Conservation (phyloP, 92 coral and sea anemone species). For the Umimayanthus kanabou region DNA sequence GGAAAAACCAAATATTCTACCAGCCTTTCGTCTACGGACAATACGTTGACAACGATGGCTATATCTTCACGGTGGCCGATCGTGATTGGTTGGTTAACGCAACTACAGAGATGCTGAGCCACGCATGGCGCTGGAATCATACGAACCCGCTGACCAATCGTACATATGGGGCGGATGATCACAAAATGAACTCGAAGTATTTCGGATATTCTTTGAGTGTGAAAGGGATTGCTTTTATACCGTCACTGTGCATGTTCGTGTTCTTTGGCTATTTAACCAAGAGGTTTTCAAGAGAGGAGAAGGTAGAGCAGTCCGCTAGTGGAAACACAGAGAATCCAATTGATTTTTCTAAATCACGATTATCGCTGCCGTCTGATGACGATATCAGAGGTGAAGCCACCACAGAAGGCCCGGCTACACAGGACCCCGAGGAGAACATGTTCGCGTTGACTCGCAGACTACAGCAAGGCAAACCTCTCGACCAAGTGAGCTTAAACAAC, state of each 20-base stretch:
- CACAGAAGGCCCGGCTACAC: not conserved
- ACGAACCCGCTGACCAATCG: slow-evolving; percentile 67
- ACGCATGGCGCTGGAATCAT: slow-evolving; percentile 81
- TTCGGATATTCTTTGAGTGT: slow-evolving; percentile 59
- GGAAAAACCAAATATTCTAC: slow-evolving; percentile 91
- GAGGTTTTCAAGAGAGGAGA: slow-evolving; percentile 68
- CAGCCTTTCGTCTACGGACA: slow-evolving; percentile 79
- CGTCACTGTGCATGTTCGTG: slow-evolving; percentile 68
- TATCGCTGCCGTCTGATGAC: not conserved
- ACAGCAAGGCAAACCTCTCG: slow-evolving; percentile 11
- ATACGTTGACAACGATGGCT: slow-evolving; percentile 66
- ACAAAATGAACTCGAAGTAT: slow-evolving; percentile 76
- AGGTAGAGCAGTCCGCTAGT: not conserved
- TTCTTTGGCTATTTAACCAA: slow-evolving; percentile 76
- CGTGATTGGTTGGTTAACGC: slow-evolving; percentile 77
- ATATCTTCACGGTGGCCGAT: slow-evolving; percentile 68
- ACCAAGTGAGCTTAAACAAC: too few species aligned
- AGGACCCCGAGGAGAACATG: not conserved
- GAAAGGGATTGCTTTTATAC: slow-evolving; percentile 85
- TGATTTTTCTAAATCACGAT: not conserved
- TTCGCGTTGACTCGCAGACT: not conserved
- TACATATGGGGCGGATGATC: slow-evolving; percentile 73
- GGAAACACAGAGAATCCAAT: not conserved
- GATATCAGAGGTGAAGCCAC: not conserved
- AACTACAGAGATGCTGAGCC: slow-evolving; percentile 62